A percentile compares a stretch with the other conserved stretches of the same genome.
phyloP scores from a whole-genome alignment of 2,797 vertebrate genomes.

The Stomatorhinus walkeri region DNA sequence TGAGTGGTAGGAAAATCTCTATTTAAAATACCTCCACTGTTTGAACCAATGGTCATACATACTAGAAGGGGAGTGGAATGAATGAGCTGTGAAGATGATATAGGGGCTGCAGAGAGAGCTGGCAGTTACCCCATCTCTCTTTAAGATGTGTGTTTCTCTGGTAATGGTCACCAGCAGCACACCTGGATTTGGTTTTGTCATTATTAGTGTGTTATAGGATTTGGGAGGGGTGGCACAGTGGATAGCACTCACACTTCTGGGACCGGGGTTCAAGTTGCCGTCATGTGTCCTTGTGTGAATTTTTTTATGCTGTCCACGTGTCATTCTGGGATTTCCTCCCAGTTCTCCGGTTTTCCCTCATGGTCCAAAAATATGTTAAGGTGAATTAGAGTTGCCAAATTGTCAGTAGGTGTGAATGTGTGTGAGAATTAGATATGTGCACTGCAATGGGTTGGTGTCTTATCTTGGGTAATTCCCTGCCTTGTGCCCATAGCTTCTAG shows the following conservation, averaged over 20 bases:
- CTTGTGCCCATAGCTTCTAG: neutral
- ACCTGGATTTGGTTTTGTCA: neutral
- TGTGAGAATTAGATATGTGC: neutral
- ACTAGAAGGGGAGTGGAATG: neutral
- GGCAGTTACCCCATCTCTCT: neutral
- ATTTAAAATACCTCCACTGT: neutral
- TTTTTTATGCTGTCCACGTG: neutral
- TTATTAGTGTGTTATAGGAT: neutral
- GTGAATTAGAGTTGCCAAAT: neutral
- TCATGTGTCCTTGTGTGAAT: neutral
- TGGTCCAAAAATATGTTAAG: neutral
- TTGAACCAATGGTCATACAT: neutral
- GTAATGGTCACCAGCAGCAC: neutral
- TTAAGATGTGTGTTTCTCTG: neutral
- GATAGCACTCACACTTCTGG: neutral
- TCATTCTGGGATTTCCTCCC: neutral
- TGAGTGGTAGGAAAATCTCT: neutral
- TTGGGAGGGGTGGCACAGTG: neutral
- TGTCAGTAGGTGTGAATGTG: neutral
- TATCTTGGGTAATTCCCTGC: neutral
- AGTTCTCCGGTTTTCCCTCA: neutral
- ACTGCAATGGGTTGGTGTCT: neutral
- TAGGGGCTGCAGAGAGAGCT: neutral
- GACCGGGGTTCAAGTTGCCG: neutral
- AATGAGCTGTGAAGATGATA: neutral